phyloP scores from a whole-genome alignment of 53 echinoderm and acorn worm species.

The Apostichopus leukothele region DNA sequence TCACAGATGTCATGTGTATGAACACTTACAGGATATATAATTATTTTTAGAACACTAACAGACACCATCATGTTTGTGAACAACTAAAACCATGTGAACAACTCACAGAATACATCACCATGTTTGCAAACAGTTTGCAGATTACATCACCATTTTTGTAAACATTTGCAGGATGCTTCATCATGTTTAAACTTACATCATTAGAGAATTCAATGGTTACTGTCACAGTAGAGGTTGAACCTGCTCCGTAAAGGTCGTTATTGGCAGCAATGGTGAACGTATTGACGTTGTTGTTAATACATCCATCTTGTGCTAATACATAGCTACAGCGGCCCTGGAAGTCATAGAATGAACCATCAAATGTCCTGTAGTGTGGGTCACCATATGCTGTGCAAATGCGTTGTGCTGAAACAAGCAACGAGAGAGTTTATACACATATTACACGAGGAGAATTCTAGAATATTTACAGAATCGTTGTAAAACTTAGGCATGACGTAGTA shows the following conservation, averaged over 20 bases:
- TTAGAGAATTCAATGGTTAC: background rate
- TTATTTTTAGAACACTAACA: too few species aligned
- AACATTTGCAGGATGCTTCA: too few species aligned
- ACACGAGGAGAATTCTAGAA: too few species aligned
- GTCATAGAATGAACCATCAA: conserved; percentile 17
- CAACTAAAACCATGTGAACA: too few species aligned
- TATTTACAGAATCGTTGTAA: too few species aligned
- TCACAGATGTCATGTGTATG: too few species aligned
- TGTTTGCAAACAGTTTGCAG: too few species aligned
- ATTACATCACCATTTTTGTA: too few species aligned
- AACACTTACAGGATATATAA: too few species aligned
- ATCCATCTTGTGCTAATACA: conserved; percentile 14
- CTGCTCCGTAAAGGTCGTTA: background rate
- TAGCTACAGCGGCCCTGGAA: conserved; percentile 39
- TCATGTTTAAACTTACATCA: background rate
- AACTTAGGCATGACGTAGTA: too few species aligned
- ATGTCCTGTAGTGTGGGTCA: conserved; percentile 45
- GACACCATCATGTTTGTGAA: too few species aligned
- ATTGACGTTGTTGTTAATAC: background rate
- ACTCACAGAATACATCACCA: too few species aligned
- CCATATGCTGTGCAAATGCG: conserved; percentile 20
- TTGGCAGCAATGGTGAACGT: background rate
- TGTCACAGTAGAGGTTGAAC: background rate
- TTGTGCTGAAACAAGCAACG: conserved; percentile 4
- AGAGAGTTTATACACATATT: background rate